Conservation (phyloP, 2,797 vertebrate species). For the Microhierax caerulescens region DNA sequence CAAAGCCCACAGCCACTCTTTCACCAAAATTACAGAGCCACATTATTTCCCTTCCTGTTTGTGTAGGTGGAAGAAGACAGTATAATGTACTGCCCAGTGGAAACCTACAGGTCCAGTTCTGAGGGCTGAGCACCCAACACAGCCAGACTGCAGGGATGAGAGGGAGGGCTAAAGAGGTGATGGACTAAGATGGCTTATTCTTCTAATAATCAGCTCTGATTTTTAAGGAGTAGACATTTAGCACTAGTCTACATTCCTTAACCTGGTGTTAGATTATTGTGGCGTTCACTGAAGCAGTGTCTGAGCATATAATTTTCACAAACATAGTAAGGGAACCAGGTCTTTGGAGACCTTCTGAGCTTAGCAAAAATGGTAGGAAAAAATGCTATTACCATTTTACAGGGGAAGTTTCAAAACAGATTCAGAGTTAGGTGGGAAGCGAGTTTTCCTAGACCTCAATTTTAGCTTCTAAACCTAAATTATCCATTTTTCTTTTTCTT, state of each 20-base stretch:
- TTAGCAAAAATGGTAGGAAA: not conserved
- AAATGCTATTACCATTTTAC: not conserved
- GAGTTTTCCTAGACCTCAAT: not conserved
- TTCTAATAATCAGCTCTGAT: not conserved
- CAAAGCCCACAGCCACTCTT: not conserved
- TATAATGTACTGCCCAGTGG: rapidly evolving
- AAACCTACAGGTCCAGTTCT: not conserved
- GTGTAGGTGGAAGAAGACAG: not conserved
- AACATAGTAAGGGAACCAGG: not conserved
- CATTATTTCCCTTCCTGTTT: not conserved
- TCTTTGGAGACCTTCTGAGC: not conserved
- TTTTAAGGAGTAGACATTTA: not conserved
- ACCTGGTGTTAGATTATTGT: not conserved
- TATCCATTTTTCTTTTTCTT: not conserved
- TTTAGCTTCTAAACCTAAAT: not conserved
- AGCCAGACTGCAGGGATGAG: not conserved
- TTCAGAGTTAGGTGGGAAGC: not conserved
- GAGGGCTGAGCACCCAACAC: not conserved
- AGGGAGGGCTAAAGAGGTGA: not conserved
- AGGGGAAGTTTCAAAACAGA: not conserved
- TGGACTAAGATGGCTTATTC: not conserved
- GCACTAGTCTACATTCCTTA: not conserved
- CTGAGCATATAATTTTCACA: not conserved
- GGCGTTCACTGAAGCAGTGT: not conserved
- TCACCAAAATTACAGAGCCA: not conserved